A percentile compares a stretch with the other conserved stretches of the same genome.
Conservation (phyloP, 2,888 invertebrate genomes). For the Amphipoea lucens region DNA sequence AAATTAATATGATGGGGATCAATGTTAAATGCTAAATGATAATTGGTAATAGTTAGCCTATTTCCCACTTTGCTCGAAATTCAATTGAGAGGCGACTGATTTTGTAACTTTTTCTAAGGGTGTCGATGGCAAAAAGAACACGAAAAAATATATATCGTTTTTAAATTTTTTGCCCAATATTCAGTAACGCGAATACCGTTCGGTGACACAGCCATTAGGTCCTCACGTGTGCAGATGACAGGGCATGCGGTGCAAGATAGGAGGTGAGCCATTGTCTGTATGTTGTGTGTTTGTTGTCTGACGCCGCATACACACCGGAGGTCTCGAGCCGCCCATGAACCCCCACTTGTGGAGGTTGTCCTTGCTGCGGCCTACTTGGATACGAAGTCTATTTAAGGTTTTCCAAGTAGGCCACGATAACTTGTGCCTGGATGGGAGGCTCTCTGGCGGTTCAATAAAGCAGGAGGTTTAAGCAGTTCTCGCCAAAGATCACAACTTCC, state of each 20-base stretch:
- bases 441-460: not conserved
- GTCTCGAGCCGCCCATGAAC: not conserved
- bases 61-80: not conserved
- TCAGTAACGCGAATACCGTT: not conserved
- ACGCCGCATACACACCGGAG: not conserved
- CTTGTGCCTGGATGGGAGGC: not conserved
- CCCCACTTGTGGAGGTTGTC: not conserved
- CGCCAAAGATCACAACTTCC: too few relatives aligned
- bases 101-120: not conserved
- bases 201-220: not conserved
- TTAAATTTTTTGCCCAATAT: not conserved
- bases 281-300: too few relatives aligned
- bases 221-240: not conserved
- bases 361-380: not conserved
- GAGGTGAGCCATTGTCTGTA: not conserved
- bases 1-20: conserved; percentile 2
- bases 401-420: not conserved
- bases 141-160: not conserved
- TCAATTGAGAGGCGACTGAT: not conserved
- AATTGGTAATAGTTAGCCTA: not conserved
- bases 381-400: too few relatives aligned
- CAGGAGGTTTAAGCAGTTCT: not conserved
- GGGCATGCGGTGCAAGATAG: not conserved
- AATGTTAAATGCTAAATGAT: not conserved
- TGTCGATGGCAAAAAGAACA: not conserved